These are phyloP conservation scores for Eurosta solidaginis DNA, from an alignment of 1,140 invertebrate genomes.

Conservation along the genomic window DNA sequence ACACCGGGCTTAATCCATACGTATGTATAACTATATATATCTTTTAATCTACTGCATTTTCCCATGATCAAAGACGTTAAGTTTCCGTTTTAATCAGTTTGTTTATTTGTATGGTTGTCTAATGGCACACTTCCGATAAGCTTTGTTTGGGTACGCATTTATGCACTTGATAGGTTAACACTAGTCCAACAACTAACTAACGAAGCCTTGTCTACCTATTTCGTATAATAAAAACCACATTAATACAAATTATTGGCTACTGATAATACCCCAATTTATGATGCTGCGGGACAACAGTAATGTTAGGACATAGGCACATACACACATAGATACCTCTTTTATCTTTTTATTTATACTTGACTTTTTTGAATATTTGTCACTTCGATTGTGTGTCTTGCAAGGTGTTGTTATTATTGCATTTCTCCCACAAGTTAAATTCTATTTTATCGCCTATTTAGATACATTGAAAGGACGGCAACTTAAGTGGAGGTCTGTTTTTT, in stretches of 20 bases:
- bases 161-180: not conserved
- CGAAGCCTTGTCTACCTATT: not conserved
- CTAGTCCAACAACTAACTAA: not conserved
- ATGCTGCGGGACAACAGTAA: not conserved
- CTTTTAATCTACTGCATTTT: not conserved
- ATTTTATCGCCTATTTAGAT: conserved; percentile 5
- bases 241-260: conserved; percentile 5
- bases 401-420: conserved; percentile 13
- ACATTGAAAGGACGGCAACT: not conserved
- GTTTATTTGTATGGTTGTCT: not conserved
- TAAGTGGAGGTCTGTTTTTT: conserved; percentile 2
- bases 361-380: not conserved
- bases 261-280: conserved; percentile 5
- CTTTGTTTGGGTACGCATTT: not conserved
- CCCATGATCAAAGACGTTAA: not conserved
- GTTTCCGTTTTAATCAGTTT: not conserved
- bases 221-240: conserved; percentile 1
- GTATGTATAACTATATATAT: not conserved
- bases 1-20: no score
- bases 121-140: not conserved
- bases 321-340: no score
- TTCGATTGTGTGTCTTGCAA: not conserved
- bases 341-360: not conserved
- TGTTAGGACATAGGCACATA: not conserved
- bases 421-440: not conserved